A percentile compares a stretch with the other conserved stretches of the same genome.
These are phyloP conservation scores for Dusona sp. DNA, from an alignment of 2,888 invertebrate species.

Conservation along the genomic window DNA sequence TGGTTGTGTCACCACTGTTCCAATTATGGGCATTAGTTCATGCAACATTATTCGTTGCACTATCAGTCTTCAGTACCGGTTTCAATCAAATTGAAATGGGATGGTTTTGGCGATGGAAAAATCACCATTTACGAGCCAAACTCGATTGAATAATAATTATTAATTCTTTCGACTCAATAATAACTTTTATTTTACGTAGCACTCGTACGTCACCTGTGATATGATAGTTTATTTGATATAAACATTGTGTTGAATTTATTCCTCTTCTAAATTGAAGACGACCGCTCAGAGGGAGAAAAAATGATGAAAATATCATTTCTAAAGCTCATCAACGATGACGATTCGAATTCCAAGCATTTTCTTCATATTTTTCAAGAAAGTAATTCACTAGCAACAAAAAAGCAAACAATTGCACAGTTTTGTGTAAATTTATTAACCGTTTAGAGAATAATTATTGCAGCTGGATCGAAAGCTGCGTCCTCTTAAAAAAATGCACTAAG, in stretches of 20 bases:
- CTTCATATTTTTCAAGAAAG: slow-evolving; percentile 14
- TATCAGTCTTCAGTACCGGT: slow-evolving; percentile 80
- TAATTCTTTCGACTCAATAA: slow-evolving; percentile 38
- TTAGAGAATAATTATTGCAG: no score
- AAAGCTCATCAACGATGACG: no score
- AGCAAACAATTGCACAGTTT: no score
- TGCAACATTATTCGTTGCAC: slow-evolving; percentile 77
- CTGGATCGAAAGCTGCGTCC: no score
- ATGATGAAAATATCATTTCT: no score
- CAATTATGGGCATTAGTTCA: slow-evolving; percentile 80
- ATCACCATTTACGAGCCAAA: slow-evolving; percentile 63
- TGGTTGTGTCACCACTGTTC: slow-evolving; percentile 80
- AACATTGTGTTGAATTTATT: no score
- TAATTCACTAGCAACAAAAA: not conserved
- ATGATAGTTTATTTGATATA: no score
- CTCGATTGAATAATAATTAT: slow-evolving; percentile 50
- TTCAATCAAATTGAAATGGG: slow-evolving; percentile 82
- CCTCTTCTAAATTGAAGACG: no score
- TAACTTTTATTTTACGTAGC: slow-evolving; percentile 66
- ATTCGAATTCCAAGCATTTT: slow-evolving; percentile 53
- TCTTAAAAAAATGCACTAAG: no score
- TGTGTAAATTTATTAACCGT: no score
- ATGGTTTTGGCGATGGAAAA: slow-evolving; percentile 82
- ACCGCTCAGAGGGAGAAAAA: no score
- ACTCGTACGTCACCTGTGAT: slow-evolving; percentile 75